Conservation (phyloP, 2,113 vertebrate species). For the Pollachius pollachius region DNA sequence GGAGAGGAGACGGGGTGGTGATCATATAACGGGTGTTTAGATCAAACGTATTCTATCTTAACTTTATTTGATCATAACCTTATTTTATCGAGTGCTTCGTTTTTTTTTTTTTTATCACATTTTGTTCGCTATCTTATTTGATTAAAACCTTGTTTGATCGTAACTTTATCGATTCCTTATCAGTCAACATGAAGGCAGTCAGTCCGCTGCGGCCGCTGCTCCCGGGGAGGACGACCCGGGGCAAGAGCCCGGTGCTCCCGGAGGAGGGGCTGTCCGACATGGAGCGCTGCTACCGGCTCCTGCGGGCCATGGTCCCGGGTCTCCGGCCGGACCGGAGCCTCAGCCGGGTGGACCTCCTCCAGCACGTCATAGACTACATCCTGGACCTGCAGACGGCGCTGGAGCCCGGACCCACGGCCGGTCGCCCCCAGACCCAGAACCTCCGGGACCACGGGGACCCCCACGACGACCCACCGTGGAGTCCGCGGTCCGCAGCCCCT, state of each 20-base stretch:
- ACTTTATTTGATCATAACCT: too few species aligned
- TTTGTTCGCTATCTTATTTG: too few species aligned
- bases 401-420: slow-evolving; percentile 77
- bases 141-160: too few species aligned
- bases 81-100: too few species aligned
- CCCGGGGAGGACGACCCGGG: slow-evolving; percentile 53
- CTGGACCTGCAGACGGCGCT: slow-evolving; percentile 89
- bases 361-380: slow-evolving; percentile 92
- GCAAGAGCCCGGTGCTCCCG: slow-evolving; percentile 74
- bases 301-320: slow-evolving; percentile 72
- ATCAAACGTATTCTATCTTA: too few species aligned
- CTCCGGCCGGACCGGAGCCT: slow-evolving; percentile 80
- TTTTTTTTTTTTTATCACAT: too few species aligned
- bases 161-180: not conserved
- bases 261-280: slow-evolving; percentile 72
- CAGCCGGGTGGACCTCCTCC: slow-evolving; percentile 91
- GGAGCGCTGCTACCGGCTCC: slow-evolving; percentile 87
- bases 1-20: too few species aligned
- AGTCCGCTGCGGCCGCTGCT: slow-evolving; percentile 73
- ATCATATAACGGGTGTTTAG: too few species aligned
- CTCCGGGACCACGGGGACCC: slow-evolving; percentile 57
- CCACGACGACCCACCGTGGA: slow-evolving; percentile 61
- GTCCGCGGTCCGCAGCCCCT: slow-evolving; percentile 76
- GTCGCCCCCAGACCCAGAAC: slow-evolving; percentile 65
- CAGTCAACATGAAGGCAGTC: slow-evolving; percentile 81